Evolutionary conservation across 2,113 vertebrate genomes (phyloP), one percentile per base, ranked within the genome.

Genomic region (Sakesphorus luctuosus): DNA sequence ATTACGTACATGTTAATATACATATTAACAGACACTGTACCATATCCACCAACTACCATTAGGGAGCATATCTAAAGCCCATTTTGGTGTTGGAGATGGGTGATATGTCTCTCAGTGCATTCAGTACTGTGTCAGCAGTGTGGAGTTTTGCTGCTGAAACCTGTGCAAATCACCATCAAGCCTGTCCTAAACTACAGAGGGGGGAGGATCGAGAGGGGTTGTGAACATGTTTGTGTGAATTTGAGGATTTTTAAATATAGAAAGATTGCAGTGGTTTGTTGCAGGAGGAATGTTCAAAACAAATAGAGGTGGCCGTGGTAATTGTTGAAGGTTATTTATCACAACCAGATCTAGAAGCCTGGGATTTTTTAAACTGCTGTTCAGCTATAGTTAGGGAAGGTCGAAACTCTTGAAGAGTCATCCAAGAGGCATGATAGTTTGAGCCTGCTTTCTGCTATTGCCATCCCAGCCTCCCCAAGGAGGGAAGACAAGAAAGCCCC

Each of bases 341-440:
- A 36, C 58, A 72, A 43, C n/a, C 52, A 65, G 62, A 18, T 23
- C 28, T 78, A 55, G 65, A 87, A 79, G 23, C 44, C 65, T 69
- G 29, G 13, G 26, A 24, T 59, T 69, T 72, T 90, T 91, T 7
- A 73, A 89, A 28, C 13, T 3, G 0, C 26, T 35, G 13, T 63
- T 90, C 43, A 76, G 26, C 44, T 86, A 0, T 31, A 10, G 67
- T 52, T 75, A 66, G 40, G 36, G 40, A 66, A 69, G 13, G 9
- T 62, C n/a, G 73, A 11, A 84, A 80, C 31, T 58, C 50, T 63
- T 33, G 18, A 3, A 31, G n/a, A 59, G 23, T 35, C 29, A 61
- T 35, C 18, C 24, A 11, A 1, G 2, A 74, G 52, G 38, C 26
- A 33, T 0, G 0, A 18, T 10, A 24, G 7, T 61, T 43, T 50